Percentiles rank a stretch among this genome's conserved stretches.
Conservation (phyloP, 2,113 vertebrate species). For the Varanus komodoensis region DNA sequence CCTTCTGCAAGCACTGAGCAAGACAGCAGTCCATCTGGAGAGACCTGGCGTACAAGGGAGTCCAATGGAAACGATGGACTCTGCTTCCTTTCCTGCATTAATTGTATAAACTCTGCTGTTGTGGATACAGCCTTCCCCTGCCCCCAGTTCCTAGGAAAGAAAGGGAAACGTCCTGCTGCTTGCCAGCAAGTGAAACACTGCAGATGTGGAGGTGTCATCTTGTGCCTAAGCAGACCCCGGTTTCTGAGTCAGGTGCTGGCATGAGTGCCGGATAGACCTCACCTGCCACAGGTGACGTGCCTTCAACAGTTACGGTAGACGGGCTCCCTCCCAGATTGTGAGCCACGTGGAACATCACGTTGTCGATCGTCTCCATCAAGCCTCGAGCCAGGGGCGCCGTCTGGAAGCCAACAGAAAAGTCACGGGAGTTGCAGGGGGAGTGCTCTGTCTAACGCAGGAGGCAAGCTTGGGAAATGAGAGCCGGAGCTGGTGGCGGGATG, state of each 20-base stretch:
- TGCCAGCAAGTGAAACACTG: accelerated
- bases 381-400: conserved; percentile 73
- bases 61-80: background rate
- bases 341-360: conserved; percentile 84
- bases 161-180: background rate
- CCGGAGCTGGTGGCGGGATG: no score
- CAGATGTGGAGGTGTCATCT: accelerated
- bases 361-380: conserved; percentile 87
- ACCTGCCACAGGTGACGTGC: conserved; percentile 91
- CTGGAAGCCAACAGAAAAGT: conserved; percentile 53
- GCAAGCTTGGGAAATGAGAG: background rate
- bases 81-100: background rate
- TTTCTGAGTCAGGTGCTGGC: no score
- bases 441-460: background rate
- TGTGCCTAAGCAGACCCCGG: background rate
- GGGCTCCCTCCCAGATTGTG: conserved; percentile 73
- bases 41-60: background rate
- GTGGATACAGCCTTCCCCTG: accelerated
- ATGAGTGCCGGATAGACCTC: background rate
- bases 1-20: background rate
- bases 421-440: background rate
- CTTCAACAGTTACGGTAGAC: conserved; percentile 73
- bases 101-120: background rate
- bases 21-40: background rate
- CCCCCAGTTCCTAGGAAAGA: background rate